Base-by-base conservation (phyloP, 2,888 invertebrate genomes). In the Ophonus ardosiacus region DNA sequence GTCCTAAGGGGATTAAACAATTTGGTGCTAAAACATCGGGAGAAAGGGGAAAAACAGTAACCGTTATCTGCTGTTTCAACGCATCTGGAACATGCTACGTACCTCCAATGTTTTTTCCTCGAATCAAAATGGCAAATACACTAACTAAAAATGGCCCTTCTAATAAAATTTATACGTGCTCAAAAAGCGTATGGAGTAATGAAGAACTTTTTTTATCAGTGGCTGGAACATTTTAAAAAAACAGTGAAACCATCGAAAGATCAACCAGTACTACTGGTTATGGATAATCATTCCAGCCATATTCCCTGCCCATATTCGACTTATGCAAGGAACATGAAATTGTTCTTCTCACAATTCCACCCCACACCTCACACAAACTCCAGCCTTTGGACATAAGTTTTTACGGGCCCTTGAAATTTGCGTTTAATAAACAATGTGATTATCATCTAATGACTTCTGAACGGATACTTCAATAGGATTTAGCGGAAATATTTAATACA, bases 101-200 rank as follows among this genome's bases (percentile, higher is more conserved):
- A 21, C 91, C 91, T 2, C 91, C 91, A 4, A 90, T 92, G 91
- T 86, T 92, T 65, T 92, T 89, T 83, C 90, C 91, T 0, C 78
- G 90, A 21, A 89, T 91, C 86, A 89, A 90, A 81, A 88, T 90
- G 89, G 89, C 89, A 65, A 89, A 89, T 6, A 84, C 86, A 0
- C 88, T 91, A 10, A 89, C 90, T 86, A 89, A 89, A 63, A 90
- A 89, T 88, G 90, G 91, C 13, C 90, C 90, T 86, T 78, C 88
- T 85, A 89, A 89, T 15, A 88, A 90, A 4, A 86, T 91, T 18
- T 87, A 87, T 81, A 81, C 59, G 15, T 86, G 86, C 84, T 88
- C 87, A 15, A 63, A 86, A 8, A 78, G 59, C 76, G 86, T 83
- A 6, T 87, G 86, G 87, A 87, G 85, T 8, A 87, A 87, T 68